These are phyloP conservation scores for Alaudala cheleensis DNA, from an alignment of 2,113 vertebrate species.

Conservation along the genomic window DNA sequence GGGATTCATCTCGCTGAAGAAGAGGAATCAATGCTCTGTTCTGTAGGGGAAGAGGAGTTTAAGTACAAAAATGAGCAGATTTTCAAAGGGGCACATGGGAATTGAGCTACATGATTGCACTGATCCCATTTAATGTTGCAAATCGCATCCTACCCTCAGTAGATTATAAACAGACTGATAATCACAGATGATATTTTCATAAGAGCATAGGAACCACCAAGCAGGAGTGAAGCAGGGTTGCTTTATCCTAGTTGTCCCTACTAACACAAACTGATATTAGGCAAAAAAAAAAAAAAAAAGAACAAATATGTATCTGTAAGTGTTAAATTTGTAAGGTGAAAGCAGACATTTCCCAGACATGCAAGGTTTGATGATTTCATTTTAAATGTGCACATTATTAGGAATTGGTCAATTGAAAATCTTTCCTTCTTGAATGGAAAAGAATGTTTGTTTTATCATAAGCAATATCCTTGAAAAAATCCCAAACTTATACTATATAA, in stretches of 20 bases:
- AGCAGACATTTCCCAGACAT: neutral
- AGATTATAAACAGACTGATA: slow-evolving; percentile 44
- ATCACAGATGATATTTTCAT: slow-evolving; percentile 43
- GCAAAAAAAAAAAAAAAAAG: neutral
- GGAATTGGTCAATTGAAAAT: neutral
- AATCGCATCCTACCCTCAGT: slow-evolving; percentile 22
- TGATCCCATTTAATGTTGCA: slow-evolving; percentile 51
- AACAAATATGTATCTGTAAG: neutral
- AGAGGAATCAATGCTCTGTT: slow-evolving; percentile 12
- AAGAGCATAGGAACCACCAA: neutral
- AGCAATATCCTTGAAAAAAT: neutral
- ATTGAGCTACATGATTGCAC: neutral
- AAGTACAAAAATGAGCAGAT: slow-evolving; percentile 51
- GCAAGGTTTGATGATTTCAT: neutral
- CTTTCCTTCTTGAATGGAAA: neutral
- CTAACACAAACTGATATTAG: neutral
- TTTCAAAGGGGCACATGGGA: slow-evolving; percentile 26
- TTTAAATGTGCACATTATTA: neutral
- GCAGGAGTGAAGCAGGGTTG: neutral
- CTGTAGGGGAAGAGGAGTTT: slow-evolving; percentile 16
- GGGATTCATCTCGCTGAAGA: neutral
- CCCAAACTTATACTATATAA: rapidly evolving
- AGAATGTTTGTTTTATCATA: neutral
- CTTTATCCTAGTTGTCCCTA: neutral
- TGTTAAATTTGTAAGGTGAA: neutral